phyloP scores from a whole-genome alignment of 2,888 invertebrate genomes.

The Perizoma affinitatum region DNA sequence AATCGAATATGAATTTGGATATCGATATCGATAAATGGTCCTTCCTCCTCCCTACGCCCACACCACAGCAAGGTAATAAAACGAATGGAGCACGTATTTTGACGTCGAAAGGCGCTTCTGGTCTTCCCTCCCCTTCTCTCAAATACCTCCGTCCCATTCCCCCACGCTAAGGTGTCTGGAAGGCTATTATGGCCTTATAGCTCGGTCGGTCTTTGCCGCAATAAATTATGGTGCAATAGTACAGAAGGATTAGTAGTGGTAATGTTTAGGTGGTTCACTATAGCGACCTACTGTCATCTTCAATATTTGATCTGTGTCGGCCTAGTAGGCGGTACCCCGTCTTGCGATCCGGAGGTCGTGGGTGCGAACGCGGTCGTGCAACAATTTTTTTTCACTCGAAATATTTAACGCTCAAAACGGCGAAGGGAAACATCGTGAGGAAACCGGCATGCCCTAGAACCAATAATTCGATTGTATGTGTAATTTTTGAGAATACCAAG shows the following conservation, averaged over 20 bases:
- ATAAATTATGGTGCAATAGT: conserved; percentile 82
- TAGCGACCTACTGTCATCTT: too few species aligned
- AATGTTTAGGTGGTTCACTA: conserved; percentile 29
- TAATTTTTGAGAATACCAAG: too few species aligned
- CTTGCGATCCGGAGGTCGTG: too few species aligned
- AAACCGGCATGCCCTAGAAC: too few species aligned
- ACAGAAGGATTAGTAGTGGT: conserved; percentile 44
- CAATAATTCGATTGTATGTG: too few species aligned
- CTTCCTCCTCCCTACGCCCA: conserved; percentile 34
- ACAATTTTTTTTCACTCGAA: too few species aligned
- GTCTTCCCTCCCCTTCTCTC: conserved; percentile 63
- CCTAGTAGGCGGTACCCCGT: too few species aligned
- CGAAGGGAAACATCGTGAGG: too few species aligned
- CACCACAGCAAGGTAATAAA: conserved; percentile 76
- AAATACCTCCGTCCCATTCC: conserved; percentile 56
- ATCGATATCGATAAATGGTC: conserved; percentile 59
- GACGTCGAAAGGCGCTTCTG: conserved; percentile 84
- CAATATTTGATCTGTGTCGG: too few species aligned
- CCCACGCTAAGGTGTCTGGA: conserved; percentile 71
- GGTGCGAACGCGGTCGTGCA: too few species aligned
- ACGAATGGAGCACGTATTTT: conserved; percentile 84
- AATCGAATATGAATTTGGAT: not conserved
- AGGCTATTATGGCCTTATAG: conserved; percentile 79
- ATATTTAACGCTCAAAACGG: too few species aligned
- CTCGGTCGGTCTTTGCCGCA: conserved; percentile 63